Evolutionary conservation across 1,140 invertebrate genomes (phyloP).

Genomic region (Aplysia californica): DNA sequence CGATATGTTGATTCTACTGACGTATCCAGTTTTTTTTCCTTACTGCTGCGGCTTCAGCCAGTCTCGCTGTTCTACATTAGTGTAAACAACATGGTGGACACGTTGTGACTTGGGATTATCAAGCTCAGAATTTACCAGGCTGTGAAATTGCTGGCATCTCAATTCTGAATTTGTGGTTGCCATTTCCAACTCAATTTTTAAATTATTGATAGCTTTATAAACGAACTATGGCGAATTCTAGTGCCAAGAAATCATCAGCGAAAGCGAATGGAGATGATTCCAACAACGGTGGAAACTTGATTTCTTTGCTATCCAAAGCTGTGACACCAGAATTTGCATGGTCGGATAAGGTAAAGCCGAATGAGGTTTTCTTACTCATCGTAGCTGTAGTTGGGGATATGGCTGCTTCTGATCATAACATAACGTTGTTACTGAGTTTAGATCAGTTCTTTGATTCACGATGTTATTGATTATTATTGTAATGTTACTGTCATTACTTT

Average conservation of each 20-base stretch:
- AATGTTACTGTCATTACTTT: background rate
- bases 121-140: too few species aligned
- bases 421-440: background rate
- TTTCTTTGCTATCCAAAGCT: background rate
- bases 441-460: background rate
- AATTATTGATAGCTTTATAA: background rate
- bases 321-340: background rate
- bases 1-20: too few species aligned
- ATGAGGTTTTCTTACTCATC: too few species aligned
- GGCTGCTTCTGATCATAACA: background rate
- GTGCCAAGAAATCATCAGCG: background rate
- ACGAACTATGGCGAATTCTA: background rate
- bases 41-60: too few species aligned
- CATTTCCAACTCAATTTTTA: background rate
- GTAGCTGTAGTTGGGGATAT: background rate
- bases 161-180: too few species aligned
- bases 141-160: too few species aligned
- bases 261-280: background rate
- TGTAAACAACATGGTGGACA: background rate
- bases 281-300: background rate
- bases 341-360: conserved; percentile 2
- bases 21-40: too few species aligned
- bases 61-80: too few species aligned
- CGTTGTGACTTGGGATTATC: background rate
- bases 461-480: background rate